Conservation (phyloP, 2,888 invertebrate genomes). For the Caradrina kadenii region DNA sequence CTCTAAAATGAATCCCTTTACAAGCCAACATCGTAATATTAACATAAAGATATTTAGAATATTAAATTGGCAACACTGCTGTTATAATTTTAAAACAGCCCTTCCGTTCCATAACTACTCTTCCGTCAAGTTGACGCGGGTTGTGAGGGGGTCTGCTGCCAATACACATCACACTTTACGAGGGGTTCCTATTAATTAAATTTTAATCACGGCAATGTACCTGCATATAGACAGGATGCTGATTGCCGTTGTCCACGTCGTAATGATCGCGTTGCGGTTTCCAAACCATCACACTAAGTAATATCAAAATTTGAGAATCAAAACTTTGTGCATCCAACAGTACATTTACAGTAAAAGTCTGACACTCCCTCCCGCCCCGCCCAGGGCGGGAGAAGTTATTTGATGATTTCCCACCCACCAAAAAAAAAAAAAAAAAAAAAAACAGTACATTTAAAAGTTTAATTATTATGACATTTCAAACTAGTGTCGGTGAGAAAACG, state of each 20-base stretch:
- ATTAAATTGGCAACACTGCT: conserved; percentile 38
- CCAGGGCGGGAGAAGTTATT: too few relatives aligned
- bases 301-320: too few relatives aligned
- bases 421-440: too few relatives aligned
- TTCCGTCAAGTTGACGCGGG: conserved; percentile 45
- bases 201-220: conserved; percentile 57
- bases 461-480: too few relatives aligned
- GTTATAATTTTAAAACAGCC: conserved; percentile 42
- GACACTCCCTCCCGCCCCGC: too few relatives aligned
- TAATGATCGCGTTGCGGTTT: conserved; percentile 10
- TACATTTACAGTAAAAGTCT: too few relatives aligned
- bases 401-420: too few relatives aligned
- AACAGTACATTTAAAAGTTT: too few relatives aligned
- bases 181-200: conserved; percentile 51
- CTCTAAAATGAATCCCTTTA: not conserved
- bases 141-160: conserved; percentile 13
- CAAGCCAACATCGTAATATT: conserved; percentile 20
- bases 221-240: conserved; percentile 26
- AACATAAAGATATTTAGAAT: conserved; percentile 19
- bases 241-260: not conserved
- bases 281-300: too few relatives aligned
- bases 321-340: too few relatives aligned
- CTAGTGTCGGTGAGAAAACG: too few relatives aligned
- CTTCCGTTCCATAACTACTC: conserved; percentile 42
- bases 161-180: conserved; percentile 43